Percentiles rank a stretch among this genome's conserved stretches.
Conservation (phyloP, 2,888 invertebrate species). For the Diarsia mendica region DNA sequence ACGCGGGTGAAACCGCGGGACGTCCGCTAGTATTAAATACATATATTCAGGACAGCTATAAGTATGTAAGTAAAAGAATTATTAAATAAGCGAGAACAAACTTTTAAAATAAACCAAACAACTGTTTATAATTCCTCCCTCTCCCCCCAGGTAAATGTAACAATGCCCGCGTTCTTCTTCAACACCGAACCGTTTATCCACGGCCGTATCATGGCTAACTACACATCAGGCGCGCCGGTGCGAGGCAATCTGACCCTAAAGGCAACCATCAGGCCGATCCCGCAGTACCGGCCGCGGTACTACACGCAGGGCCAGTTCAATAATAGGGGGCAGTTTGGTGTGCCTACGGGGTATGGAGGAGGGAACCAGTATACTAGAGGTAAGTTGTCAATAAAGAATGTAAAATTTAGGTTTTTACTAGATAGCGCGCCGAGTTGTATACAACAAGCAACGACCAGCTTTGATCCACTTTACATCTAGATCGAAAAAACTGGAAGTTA, state of each 20-base stretch:
- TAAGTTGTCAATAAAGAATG: slow-evolving; percentile 57
- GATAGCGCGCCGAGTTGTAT: neutral
- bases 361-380: slow-evolving; percentile 83
- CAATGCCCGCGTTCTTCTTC: slow-evolving; percentile 98
- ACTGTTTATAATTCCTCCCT: neutral
- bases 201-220: slow-evolving; percentile 98
- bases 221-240: slow-evolving; percentile 98
- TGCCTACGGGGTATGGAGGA: slow-evolving; percentile 68
- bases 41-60: neutral
- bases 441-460: too few species aligned
- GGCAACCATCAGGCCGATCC: slow-evolving; percentile 94
- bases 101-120: neutral
- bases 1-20: too few species aligned
- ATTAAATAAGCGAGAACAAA: neutral
- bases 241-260: slow-evolving; percentile 96
- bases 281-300: slow-evolving; percentile 88
- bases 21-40: too few species aligned
- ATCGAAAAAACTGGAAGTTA: neutral
- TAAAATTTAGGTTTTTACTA: neutral
- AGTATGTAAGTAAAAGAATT: neutral
- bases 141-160: slow-evolving; percentile 94
- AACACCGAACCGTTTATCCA: slow-evolving; percentile 95
- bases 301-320: slow-evolving; percentile 87
- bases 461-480: too few species aligned
- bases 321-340: slow-evolving; percentile 85